Percentiles rank a stretch among this genome's conserved stretches.
These are phyloP conservation scores for Nomia melanderi DNA, from an alignment of 1,140 invertebrate species.

Conservation along the genomic window DNA sequence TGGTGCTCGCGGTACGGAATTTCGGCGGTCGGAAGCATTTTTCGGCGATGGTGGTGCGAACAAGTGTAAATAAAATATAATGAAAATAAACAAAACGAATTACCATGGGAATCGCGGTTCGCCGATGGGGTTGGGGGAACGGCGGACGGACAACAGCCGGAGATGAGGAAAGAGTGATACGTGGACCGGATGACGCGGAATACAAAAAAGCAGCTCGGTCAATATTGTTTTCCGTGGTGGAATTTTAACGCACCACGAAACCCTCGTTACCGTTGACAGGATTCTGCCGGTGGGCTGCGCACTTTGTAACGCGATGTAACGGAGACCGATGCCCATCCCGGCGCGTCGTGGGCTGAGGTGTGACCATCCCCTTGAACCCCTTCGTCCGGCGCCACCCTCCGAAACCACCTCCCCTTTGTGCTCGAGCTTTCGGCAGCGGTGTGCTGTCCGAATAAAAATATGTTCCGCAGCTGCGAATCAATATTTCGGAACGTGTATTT, in stretches of 20 bases:
- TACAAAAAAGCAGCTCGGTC: slow-evolving; percentile 59
- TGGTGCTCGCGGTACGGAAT: background rate
- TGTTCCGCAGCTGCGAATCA: slow-evolving; percentile 25
- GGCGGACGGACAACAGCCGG: background rate
- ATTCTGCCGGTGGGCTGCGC: slow-evolving; percentile 63
- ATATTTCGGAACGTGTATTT: no score
- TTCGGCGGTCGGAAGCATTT: background rate
- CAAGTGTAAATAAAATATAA: slow-evolving; percentile 42
- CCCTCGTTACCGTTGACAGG: slow-evolving; percentile 64
- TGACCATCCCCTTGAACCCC: slow-evolving; percentile 12
- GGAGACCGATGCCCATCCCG: slow-evolving; percentile 44
- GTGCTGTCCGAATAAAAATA: background rate
- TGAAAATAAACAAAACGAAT: slow-evolving; percentile 40
- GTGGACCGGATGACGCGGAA: slow-evolving; percentile 32
- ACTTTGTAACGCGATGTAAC: slow-evolving; percentile 70
- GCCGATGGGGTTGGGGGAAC: background rate
- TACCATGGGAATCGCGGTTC: background rate
- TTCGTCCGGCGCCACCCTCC: slow-evolving; percentile 6
- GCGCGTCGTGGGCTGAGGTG: slow-evolving; percentile 33
- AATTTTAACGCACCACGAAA: slow-evolving; percentile 67
- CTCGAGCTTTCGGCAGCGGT: slow-evolving; percentile 56
- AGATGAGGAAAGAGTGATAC: background rate
- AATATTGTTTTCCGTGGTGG: slow-evolving; percentile 66
- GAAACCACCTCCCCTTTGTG: slow-evolving; percentile 55
- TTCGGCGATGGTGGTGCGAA: background rate